Base-by-base conservation (phyloP, 2,888 invertebrate species). In the Metopia argyrocephala region DNA sequence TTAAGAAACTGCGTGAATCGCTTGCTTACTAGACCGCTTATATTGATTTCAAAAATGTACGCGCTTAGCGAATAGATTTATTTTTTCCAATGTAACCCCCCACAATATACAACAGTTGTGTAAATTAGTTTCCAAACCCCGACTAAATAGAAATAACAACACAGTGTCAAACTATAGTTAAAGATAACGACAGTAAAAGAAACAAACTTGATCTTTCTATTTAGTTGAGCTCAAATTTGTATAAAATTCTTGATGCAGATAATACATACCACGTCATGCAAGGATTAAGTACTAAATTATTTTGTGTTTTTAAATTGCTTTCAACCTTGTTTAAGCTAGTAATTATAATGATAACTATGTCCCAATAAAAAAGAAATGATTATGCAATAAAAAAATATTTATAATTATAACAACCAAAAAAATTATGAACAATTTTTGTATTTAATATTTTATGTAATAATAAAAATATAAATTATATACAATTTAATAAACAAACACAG, bases 381-480 rank as follows among this genome's bases (percentile, higher is more conserved):
- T 81, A 81, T 75, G 76, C 61, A 81, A 81, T 78, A 74, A 21
- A 54, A 80, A 73, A 9, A 28, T 65, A 66, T 81, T 78, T 46
- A 59, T 28, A 31, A 57, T 38, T 31, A 76, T 46, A 52, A 69
- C 46, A 12, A 31, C n/a, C 12, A 56, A 21, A 48, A 56, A n/a
- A 25, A 28, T 62, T 27, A 21, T 66, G 52, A 20, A 45, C 18
- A 25, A 74, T 65, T 12, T 12, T 7, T 38, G 9, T 7, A 7
- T 69, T 69, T 54, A 54, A 45, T 12, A 61, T 62, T 81, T 80
- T 78, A 81, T 81, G 80, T 73, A 76, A 80, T 64, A 76, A 70
- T 66, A 65, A 71, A 59, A 61, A 61, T 27, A 46, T 23, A 62
- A 62, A 66, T 21, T 21, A 69, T 48, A 68, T 12, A 62, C 48